Base-by-base conservation (phyloP, 2,113 vertebrate species). In the Myrmecophaga tridactyla region DNA sequence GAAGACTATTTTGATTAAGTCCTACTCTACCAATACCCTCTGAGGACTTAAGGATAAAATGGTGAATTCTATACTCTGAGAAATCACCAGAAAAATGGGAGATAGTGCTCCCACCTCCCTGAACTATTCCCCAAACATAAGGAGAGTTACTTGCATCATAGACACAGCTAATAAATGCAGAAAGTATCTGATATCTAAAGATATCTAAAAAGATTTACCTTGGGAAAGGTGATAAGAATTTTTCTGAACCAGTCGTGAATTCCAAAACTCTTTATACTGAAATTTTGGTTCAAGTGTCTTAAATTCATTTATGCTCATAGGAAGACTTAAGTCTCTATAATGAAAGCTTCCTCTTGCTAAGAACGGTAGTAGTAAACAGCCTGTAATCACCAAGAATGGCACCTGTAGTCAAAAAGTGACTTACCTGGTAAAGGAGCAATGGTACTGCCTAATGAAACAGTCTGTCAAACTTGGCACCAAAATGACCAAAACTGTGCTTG, bases 1-100 rank as follows among this genome's bases (percentile, higher is more conserved):
- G 92, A 97, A 97, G 92, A 92, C 94, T 92, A 93, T 75, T 75
- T 97, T 80, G 69, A 95, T 41, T 62, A 86, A 97, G 53, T 85
- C 95, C 93, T 96, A 96, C 14, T 86, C 70, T 80, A 95, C 91
- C n/a, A 96, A 63, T 89, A 92, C 92, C 56, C 67, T 11, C 70
- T 85, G 90, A 96, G 65, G 93, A 97, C 43, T 62, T 82, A 86
- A 85, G 73, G 90, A 90, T 94, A 93, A 96, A 95, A 95, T 46
- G 85, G 97, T 95, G 92, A 95, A 73, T 95, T 94, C 95, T 97
- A 93, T 29, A 87, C 34, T 94, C 91, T 80, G 75, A 95, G 89
- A 91, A 94, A 46, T 96, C 73, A 96, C 69, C 95, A 94, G 95
- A 86, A 86, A 96, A 83, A 83, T 80, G 82, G 87, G 85, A 96